Evolutionary conservation across 2,888 invertebrate genomes (phyloP), one percentile per base, ranked within the genome.

Genomic region (Mellilla xanthometata): DNA sequence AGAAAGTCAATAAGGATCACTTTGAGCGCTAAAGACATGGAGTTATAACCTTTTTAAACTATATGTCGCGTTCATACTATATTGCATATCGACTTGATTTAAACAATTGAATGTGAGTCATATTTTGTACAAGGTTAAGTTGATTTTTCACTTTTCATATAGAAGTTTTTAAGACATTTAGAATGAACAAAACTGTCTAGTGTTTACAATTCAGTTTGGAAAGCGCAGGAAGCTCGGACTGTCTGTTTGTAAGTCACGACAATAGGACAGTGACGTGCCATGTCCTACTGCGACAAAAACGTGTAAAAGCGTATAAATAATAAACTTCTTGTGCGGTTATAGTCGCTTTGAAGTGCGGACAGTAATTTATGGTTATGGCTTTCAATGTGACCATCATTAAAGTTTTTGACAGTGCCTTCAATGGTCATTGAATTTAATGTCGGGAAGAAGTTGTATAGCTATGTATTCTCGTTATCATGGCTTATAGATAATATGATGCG

Each of bases 221-320:
- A 81, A 79, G 77, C 76, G 68, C 78, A 80, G 80, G 81, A 81
- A 80, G 80, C 78, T 70, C 56, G 77, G 74, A 71, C 72, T 66
- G 73, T 74, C 68, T 76, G 75, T 74, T 70, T 74, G 77, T 76
- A 66, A 67, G 76, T 75, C 73, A 74, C 72, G 68, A 74, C 75
- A 71, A 79, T 74, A 62, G 70, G 56, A 54, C 59, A 62, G 65
- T 68, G 72, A 72, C 62, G 70, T 61, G 58, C 66, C 65, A 62
- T 58, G 64, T 60, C 48, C 60, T 52, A 67, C 70, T 71, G 68
- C 65, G 58, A 60, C 8, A 24, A 19, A 19, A 24, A 2, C 24
- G 35, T 47, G 48, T 9, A 47, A 61, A 56, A 60, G 62, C 8
- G 45, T 54, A 50, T 43, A 48, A 60, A 58, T 51, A 62, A 60